phyloP scores from a whole-genome alignment of 2,113 vertebrate genomes.

The Gymnocephalus cernua region DNA sequence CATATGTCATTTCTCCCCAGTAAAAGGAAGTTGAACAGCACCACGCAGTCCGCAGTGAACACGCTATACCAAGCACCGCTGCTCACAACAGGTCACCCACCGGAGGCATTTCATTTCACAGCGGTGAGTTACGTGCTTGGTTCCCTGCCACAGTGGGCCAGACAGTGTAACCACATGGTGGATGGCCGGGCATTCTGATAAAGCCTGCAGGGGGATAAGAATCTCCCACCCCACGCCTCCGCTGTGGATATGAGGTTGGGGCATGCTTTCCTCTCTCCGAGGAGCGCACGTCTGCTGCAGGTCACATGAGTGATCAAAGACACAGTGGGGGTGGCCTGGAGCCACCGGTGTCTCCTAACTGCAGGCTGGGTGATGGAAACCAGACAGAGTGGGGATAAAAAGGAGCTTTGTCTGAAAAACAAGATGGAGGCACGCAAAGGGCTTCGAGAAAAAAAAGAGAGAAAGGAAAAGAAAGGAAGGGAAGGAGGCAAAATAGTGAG shows the following conservation, averaged over 20 bases:
- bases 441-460: conserved; percentile 26
- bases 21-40: conserved; percentile 52
- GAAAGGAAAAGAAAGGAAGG: background rate
- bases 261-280: conserved; percentile 10
- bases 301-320: conserved; percentile 78
- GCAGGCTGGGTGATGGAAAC: conserved; percentile 71
- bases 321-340: conserved; percentile 36
- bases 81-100: conserved; percentile 57
- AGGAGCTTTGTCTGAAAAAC: conserved; percentile 75
- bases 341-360: conserved; percentile 55
- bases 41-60: conserved; percentile 28
- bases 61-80: conserved; percentile 19
- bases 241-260: conserved; percentile 16
- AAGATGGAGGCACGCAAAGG: conserved; percentile 62
- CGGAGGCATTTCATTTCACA: conserved; percentile 51
- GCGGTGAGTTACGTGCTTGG: background rate
- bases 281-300: conserved; percentile 42
- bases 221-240: background rate
- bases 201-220: conserved; percentile 39
- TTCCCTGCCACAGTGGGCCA: conserved; percentile 20
- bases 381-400: conserved; percentile 73
- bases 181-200: conserved; percentile 28
- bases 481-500: background rate
- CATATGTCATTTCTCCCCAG: conserved; percentile 63
- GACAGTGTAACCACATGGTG: conserved; percentile 33